Evolutionary conservation across 2,888 invertebrate genomes (phyloP).

Genomic region (Ophraella communa): DNA sequence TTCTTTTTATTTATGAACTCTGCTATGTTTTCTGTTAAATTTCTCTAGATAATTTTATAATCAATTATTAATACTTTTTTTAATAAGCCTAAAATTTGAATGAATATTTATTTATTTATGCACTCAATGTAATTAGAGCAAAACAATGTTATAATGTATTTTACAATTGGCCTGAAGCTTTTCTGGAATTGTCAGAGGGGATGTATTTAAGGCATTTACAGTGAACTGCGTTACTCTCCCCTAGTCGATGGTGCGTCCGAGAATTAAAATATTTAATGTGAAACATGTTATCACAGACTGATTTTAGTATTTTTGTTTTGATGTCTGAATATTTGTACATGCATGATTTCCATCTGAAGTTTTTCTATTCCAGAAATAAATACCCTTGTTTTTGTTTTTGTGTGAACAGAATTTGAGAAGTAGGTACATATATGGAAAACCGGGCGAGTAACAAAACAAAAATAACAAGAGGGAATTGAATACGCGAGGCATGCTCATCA

Average conservation of each 20-base stretch:
- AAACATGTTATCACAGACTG: conserved; percentile 35
- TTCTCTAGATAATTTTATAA: no score
- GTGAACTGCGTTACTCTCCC: conserved; percentile 14
- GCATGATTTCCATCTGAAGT: not conserved
- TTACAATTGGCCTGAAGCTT: not conserved
- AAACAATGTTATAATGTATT: not conserved
- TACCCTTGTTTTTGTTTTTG: not conserved
- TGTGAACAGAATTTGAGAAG: not conserved
- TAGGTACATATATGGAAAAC: not conserved
- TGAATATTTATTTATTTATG: no score
- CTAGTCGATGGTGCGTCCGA: conserved; percentile 32
- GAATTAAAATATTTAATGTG: conserved; percentile 41
- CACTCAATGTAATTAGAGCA: no score
- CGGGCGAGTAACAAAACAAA: not conserved
- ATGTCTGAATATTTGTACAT: not conserved
- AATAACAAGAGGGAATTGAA: not conserved
- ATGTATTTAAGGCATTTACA: conserved; percentile 1
- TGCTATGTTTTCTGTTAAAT: no score
- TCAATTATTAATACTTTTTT: no score
- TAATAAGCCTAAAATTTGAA: no score
- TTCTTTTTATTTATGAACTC: no score
- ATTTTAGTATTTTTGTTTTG: conserved; percentile 16
- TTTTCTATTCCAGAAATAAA: not conserved
- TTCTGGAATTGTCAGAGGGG: conserved; percentile 16
- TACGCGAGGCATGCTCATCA: not conserved